These are phyloP conservation scores for Mesorhabditis belari DNA, from an alignment of 2,888 invertebrate species.

Conservation along the genomic window DNA sequence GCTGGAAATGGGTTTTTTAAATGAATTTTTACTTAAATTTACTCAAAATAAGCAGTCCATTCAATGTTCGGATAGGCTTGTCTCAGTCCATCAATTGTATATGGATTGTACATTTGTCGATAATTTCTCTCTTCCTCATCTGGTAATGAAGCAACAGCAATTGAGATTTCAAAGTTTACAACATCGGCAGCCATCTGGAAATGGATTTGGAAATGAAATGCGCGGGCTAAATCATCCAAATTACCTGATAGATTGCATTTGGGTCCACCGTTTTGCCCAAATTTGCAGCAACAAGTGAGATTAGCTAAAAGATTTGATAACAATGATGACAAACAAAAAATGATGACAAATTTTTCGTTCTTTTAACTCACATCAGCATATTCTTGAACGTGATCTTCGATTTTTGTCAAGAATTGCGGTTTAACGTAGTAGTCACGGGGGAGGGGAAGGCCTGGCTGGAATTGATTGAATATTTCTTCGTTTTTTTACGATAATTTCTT, in stretches of 20 bases:
- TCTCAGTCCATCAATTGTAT: slow-evolving; percentile 17
- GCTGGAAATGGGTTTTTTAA: too few species aligned
- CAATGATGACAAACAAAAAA: not conserved
- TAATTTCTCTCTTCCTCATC: slow-evolving; percentile 37
- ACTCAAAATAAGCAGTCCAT: slow-evolving; percentile 24
- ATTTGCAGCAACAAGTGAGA: slow-evolving; percentile 14
- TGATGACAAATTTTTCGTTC: too few species aligned
- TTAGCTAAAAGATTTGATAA: slow-evolving; percentile 3
- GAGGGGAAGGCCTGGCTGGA: slow-evolving; percentile 24
- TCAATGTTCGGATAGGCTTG: slow-evolving; percentile 25
- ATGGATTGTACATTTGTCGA: slow-evolving; percentile 42
- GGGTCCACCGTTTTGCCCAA: slow-evolving; percentile 7
- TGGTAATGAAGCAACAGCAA: slow-evolving; percentile 35
- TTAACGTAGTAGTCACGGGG: slow-evolving; percentile 42
- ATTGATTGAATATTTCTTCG: not conserved
- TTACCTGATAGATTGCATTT: slow-evolving; percentile 9
- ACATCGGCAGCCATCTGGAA: slow-evolving; percentile 12
- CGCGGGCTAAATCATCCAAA: slow-evolving; percentile 9
- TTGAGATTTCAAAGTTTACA: slow-evolving; percentile 21
- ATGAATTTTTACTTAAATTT: slow-evolving; percentile 8
- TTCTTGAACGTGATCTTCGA: slow-evolving; percentile 19
- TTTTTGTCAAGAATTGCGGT: slow-evolving; percentile 29
- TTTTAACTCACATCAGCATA: slow-evolving; percentile 2
- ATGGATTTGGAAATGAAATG: slow-evolving; percentile 9
- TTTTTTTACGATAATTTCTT: not conserved